Evolutionary conservation across 1,140 invertebrate species (phyloP).

Genomic region (Listronotus oregonensis): DNA sequence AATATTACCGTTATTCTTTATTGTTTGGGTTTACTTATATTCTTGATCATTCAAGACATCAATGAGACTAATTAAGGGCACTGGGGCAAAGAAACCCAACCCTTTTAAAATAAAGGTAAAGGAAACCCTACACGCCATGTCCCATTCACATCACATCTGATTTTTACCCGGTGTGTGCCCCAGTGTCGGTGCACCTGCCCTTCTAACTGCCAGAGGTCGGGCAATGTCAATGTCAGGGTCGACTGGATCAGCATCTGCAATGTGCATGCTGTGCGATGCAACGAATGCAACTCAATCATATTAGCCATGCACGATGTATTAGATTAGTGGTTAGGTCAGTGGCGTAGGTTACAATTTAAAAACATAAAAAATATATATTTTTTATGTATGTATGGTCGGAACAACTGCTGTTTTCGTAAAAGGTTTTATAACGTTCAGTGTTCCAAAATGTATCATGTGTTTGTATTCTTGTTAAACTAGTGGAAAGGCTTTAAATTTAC

Average conservation of each 20-base stretch:
- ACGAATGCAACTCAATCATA: constrained; percentile 24
- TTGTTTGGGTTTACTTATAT: too few species aligned
- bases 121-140: constrained; percentile 22
- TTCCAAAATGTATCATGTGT: too few species aligned
- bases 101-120: constrained; percentile 6
- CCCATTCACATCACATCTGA: constrained; percentile 7
- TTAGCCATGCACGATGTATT: constrained; percentile 12
- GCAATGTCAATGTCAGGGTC: constrained; percentile 55
- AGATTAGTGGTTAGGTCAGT: neutral
- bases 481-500: too few species aligned
- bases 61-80: constrained; percentile 11
- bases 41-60: neutral
- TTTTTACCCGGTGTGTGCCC: constrained; percentile 25
- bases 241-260: constrained; percentile 53
- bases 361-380: too few species aligned
- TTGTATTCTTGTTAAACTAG: too few species aligned
- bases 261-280: constrained; percentile 40
- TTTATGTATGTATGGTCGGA: too few species aligned
- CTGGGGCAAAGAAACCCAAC: constrained; percentile 6
- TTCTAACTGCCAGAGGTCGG: constrained; percentile 45
- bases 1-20: too few species aligned
- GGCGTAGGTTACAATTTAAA: constrained; percentile 7
- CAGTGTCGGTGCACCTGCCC: constrained; percentile 29
- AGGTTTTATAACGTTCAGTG: too few species aligned
- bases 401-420: too few species aligned